Conservation (phyloP, 2,113 vertebrate genomes). For the Phalacrocorax pelagicus region DNA sequence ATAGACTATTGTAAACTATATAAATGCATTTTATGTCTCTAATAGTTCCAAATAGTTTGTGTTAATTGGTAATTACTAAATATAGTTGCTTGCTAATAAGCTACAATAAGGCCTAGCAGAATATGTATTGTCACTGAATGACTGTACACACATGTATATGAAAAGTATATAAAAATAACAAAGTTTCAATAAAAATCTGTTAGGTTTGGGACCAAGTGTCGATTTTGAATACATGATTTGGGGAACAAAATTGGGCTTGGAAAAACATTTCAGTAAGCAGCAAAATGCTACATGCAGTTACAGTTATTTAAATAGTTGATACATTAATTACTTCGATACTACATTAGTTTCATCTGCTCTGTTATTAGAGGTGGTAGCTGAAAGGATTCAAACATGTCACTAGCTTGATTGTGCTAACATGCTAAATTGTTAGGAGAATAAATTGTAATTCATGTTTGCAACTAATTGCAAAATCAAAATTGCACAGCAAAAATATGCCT, state of each 20-base stretch:
- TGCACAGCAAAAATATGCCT: neutral
- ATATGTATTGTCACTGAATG: neutral
- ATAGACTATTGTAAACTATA: neutral
- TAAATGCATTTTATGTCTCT: neutral
- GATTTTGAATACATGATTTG: neutral
- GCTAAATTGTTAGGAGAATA: neutral
- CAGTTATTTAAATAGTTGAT: neutral
- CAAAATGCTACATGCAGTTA: neutral
- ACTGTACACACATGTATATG: neutral
- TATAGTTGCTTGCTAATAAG: neutral
- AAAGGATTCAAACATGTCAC: neutral
- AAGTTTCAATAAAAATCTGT: neutral
- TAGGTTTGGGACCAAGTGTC: neutral
- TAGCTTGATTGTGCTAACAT: rapidly evolving
- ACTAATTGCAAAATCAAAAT: neutral
- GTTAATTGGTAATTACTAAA: neutral
- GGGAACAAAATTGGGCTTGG: neutral
- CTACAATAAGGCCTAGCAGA: neutral
- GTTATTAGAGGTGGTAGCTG: neutral
- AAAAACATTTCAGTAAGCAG: neutral
- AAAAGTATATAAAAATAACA: neutral
- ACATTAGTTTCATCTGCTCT: neutral
- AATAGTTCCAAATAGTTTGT: neutral
- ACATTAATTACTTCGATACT: neutral
- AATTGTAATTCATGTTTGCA: neutral